These are phyloP conservation scores for Corythoichthys intestinalis DNA, from an alignment of 2,113 vertebrate genomes.

Conservation along the genomic window DNA sequence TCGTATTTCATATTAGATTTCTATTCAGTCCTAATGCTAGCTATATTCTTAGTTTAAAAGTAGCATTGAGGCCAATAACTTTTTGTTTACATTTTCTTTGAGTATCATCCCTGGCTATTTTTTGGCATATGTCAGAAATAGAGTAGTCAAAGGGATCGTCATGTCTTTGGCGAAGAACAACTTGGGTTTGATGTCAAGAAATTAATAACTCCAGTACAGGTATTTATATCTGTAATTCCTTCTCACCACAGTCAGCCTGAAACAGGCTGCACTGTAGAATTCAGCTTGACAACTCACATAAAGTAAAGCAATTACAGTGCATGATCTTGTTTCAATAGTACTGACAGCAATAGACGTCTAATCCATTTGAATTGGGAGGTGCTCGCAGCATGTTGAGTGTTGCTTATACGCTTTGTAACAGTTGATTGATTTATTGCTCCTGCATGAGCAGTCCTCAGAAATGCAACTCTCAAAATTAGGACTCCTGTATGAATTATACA, in stretches of 20 bases:
- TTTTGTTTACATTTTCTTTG: slow-evolving; percentile 48
- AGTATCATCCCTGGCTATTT: slow-evolving; percentile 34
- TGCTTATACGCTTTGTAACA: neutral
- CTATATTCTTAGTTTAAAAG: slow-evolving; percentile 13
- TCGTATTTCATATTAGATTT: slow-evolving; percentile 11
- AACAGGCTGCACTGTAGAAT: neutral
- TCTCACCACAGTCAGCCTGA: slow-evolving; percentile 9
- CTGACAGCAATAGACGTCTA: neutral
- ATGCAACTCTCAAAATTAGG: neutral
- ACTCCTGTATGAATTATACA: neutral
- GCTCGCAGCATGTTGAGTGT: too few relatives aligned
- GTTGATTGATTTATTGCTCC: neutral
- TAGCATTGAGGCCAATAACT: slow-evolving; percentile 6
- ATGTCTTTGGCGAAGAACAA: slow-evolving; percentile 56
- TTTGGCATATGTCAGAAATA: slow-evolving; percentile 54
- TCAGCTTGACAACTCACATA: neutral
- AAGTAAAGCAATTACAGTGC: neutral
- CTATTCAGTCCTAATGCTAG: slow-evolving; percentile 12
- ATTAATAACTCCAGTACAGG: slow-evolving; percentile 52
- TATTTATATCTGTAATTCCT: slow-evolving; percentile 51
- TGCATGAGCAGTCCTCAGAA: neutral
- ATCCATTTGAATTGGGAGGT: too few relatives aligned
- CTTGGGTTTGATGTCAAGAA: slow-evolving; percentile 57
- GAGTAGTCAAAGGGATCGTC: slow-evolving; percentile 38
- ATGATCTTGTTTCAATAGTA: neutral